A percentile compares a stretch with the other conserved stretches of the same genome.
Conservation (phyloP, 1,140 invertebrate genomes). For the Helicoverpa armigera region DNA sequence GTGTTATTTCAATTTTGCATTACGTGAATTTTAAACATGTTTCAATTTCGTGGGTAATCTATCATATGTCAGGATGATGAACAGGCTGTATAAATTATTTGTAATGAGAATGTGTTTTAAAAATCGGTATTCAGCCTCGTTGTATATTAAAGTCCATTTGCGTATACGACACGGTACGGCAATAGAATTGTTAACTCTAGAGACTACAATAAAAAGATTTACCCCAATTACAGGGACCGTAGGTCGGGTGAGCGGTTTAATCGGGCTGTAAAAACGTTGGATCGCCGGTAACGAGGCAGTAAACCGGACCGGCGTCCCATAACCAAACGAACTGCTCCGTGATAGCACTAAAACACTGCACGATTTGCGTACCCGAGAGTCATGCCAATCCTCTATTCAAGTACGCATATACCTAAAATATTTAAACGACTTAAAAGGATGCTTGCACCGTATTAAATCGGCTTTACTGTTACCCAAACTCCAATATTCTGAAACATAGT, state of each 20-base stretch:
- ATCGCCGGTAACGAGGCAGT: slow-evolving; percentile 78
- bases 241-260: slow-evolving; percentile 73
- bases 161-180: slow-evolving; percentile 3
- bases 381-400: slow-evolving; percentile 23
- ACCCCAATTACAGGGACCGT: slow-evolving; percentile 74
- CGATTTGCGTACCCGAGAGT: slow-evolving; percentile 47
- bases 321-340: slow-evolving; percentile 68
- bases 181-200: slow-evolving; percentile 52
- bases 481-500: slow-evolving; percentile 2
- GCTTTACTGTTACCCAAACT: slow-evolving; percentile 28
- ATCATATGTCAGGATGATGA: slow-evolving; percentile 36
- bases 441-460: slow-evolving; percentile 30
- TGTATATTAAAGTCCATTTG: slow-evolving; percentile 34
- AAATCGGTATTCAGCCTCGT: not conserved
- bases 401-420: slow-evolving; percentile 24
- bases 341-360: slow-evolving; percentile 61
- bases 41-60: slow-evolving; percentile 59
- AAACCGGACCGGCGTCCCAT: slow-evolving; percentile 72
- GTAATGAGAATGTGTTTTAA: slow-evolving; percentile 25
- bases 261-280: slow-evolving; percentile 78
- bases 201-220: slow-evolving; percentile 74
- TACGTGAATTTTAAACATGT: slow-evolving; percentile 58
- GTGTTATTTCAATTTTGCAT: slow-evolving; percentile 67
- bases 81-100: slow-evolving; percentile 33
- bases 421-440: slow-evolving; percentile 36